These are phyloP conservation scores for Oryzias melastigma DNA, from an alignment of 2,113 vertebrate genomes.

Conservation along the genomic window DNA sequence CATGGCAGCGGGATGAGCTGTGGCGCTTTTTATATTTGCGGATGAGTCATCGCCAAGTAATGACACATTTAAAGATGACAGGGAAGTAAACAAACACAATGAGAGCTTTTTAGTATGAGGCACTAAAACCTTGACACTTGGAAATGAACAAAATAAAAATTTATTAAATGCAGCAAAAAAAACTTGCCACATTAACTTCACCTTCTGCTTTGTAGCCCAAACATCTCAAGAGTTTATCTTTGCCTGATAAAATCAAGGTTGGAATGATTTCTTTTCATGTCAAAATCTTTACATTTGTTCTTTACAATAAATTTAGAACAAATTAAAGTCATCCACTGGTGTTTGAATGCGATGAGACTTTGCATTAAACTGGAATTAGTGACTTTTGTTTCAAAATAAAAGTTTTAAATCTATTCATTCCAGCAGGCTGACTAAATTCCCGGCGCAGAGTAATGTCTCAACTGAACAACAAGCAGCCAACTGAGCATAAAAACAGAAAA, in stretches of 20 bases:
- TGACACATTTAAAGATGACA: conserved; percentile 60
- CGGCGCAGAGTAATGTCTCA: too few relatives aligned
- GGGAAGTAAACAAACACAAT: conserved; percentile 63
- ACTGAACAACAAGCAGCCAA: too few relatives aligned
- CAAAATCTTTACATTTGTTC: too few relatives aligned
- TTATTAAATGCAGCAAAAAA: conserved; percentile 11
- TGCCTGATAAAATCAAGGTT: conserved; percentile 29
- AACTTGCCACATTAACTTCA: conserved; percentile 29
- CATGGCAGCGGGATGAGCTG: conserved; percentile 40
- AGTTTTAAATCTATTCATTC: too few relatives aligned
- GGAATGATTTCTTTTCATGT: neutral
- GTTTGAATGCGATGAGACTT: too few relatives aligned
- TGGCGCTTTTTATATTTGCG: conserved; percentile 32
- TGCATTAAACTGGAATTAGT: too few relatives aligned
- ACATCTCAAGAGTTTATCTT: conserved; percentile 23
- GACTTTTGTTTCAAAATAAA: too few relatives aligned
- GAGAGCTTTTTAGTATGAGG: conserved; percentile 51
- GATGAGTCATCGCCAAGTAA: conserved; percentile 57
- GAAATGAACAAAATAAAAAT: conserved; percentile 23
- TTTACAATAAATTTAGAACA: too few relatives aligned
- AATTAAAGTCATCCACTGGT: too few relatives aligned
- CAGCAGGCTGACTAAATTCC: too few relatives aligned
- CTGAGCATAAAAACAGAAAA: too few relatives aligned
- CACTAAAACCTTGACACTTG: conserved; percentile 49
- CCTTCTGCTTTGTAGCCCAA: conserved; percentile 42